Conservation (phyloP, 2,113 vertebrate genomes). For the Aleadryas rufinucha region DNA sequence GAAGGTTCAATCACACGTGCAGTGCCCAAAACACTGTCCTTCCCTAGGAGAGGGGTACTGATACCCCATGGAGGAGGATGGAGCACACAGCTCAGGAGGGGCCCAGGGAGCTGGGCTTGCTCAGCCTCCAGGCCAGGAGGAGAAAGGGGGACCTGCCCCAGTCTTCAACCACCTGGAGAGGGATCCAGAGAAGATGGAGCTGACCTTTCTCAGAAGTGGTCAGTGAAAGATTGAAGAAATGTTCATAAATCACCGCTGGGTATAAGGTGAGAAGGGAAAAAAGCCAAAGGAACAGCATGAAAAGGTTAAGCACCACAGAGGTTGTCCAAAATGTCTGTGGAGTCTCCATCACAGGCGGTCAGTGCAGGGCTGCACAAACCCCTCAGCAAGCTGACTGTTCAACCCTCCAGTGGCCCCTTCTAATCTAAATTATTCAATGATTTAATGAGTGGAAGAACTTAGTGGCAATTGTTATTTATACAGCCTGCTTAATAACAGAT, state of each 20-base stretch:
- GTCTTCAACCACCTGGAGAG: background rate
- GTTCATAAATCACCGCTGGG: background rate
- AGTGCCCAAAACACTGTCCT: background rate
- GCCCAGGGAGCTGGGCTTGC: background rate
- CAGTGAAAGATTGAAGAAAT: background rate
- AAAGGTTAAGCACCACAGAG: background rate
- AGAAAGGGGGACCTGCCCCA: background rate
- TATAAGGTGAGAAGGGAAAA: background rate
- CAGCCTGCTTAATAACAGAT: background rate
- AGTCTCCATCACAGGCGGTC: background rate
- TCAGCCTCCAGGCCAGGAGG: background rate
- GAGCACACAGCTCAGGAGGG: background rate
- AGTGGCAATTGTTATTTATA: background rate
- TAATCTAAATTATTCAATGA: background rate
- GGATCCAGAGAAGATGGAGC: background rate
- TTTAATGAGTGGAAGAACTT: background rate
- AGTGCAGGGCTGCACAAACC: background rate
- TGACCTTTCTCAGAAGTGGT: background rate
- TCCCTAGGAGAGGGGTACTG: background rate
- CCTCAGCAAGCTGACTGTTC: background rate
- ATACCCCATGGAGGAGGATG: fast-evolving
- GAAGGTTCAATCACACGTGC: fast-evolving
- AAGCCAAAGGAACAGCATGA: background rate
- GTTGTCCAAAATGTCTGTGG: background rate
- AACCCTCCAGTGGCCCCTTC: background rate